Percentiles rank a stretch among this genome's conserved stretches.
Evolutionary conservation across 2,797 vertebrate species (phyloP).

Genomic region (Myripristis murdjan): DNA sequence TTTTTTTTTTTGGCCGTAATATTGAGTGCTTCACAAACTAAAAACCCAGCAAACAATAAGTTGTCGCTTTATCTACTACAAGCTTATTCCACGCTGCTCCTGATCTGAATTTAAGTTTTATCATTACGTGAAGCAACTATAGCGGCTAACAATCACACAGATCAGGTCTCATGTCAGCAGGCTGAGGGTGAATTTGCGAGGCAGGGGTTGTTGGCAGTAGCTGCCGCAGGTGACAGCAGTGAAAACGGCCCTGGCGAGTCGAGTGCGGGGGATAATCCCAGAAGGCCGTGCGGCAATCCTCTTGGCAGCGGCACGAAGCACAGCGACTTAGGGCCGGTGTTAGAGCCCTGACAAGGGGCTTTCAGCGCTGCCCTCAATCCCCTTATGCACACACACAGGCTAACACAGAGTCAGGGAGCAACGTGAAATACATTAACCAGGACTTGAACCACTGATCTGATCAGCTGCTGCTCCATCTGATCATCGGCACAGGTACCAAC

Average conservation of each 20-base stretch:
- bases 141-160: not conserved
- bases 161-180: slow-evolving; percentile 22
- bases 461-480: slow-evolving; percentile 47
- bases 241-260: slow-evolving; percentile 60
- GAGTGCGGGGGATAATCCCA: slow-evolving; percentile 82
- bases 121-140: not conserved
- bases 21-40: not conserved
- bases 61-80: not conserved
- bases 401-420: slow-evolving; percentile 28
- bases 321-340: slow-evolving; percentile 70
- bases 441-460: slow-evolving; percentile 46
- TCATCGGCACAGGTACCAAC: slow-evolving; percentile 1
- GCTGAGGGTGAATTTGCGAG: slow-evolving; percentile 20
- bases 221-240: slow-evolving; percentile 61
- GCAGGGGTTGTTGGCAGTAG: slow-evolving; percentile 26
- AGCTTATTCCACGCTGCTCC: not conserved
- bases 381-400: slow-evolving; percentile 61
- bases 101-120: not conserved
- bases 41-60: not conserved
- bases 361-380: slow-evolving; percentile 80
- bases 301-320: slow-evolving; percentile 69
- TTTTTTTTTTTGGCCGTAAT: not conserved
- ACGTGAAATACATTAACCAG: slow-evolving; percentile 39
- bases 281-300: slow-evolving; percentile 80
- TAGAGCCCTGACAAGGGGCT: slow-evolving; percentile 72